Evolutionary conservation across 92 coral and sea anemone species (phyloP), one percentile per base, ranked within the genome.

Genomic region (Bergia sp.): DNA sequence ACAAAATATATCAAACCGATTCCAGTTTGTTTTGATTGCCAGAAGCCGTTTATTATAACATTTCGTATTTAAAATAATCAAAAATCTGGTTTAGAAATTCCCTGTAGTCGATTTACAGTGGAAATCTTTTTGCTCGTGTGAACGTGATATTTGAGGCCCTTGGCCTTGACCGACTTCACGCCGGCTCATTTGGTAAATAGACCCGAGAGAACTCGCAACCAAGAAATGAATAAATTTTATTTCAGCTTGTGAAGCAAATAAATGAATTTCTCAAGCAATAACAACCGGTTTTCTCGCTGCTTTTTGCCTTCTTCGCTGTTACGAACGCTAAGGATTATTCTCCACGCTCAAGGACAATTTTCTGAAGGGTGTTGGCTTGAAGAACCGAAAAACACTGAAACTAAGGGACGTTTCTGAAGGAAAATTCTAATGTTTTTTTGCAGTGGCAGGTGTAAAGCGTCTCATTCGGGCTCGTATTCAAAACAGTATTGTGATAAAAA

Each of bases 401-500:
- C 65, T 75, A 65, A 44, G 76, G 76, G 44, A 69, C 40, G 73
- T 49, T 89, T 89, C 80, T 57, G 78, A 66, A 81, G 41, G 79
- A 67, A 80, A 89, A 89, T 86, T 89, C 80, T 80, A 85, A 82
- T 88, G 20, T 20, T 77, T 85, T 84, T 66, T 21, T 5, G 47
- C 44, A 37, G 73, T 40, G 90, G 93, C 98, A 95, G 98, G 98
- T 95, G 98, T 92, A 82, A 53, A 72, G 84, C 23, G 64, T 83
- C 88, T 67, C 92, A 81, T 49, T 92, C 88, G 90, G 29, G 81
- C 87, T 90, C 93, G 77, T 90, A 86, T 90, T 87, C 96, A 87
- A 90, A 91, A 91, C 96, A 93, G 92, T 95, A 91, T 93, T 93
- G 94, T 92, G 98, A 95, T 93, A 93, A 89, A 94, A 95, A 88